phyloP scores from a whole-genome alignment of 2,797 vertebrate species.

The Gallinago solitaria region DNA sequence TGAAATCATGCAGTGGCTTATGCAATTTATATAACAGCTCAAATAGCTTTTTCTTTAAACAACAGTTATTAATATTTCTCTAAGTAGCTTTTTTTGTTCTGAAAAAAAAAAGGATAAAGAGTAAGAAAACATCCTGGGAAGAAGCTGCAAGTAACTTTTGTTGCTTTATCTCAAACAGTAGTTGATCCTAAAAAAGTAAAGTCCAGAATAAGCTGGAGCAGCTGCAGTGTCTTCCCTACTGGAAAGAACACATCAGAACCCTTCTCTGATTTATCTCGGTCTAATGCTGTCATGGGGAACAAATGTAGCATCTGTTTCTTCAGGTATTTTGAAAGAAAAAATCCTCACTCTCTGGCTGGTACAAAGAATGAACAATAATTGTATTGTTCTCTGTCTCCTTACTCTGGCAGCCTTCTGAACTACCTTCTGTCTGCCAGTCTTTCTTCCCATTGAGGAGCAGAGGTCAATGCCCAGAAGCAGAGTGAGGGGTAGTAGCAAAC shows the following conservation, averaged over 20 bases:
- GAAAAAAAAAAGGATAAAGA: background rate
- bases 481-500: background rate
- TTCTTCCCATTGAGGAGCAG: background rate
- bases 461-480: background rate
- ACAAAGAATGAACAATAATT: background rate
- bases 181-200: background rate
- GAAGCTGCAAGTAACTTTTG: background rate
- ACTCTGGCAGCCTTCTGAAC: background rate
- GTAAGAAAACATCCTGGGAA: background rate
- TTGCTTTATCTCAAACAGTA: background rate
- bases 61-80: background rate
- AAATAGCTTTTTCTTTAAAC: background rate
- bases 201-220: background rate
- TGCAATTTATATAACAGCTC: background rate
- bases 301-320: background rate
- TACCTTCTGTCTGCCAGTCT: background rate
- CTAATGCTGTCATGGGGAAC: background rate
- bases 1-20: background rate
- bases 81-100: background rate
- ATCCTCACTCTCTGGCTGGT: background rate
- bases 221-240: background rate
- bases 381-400: background rate
- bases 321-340: background rate
- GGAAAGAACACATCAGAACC: background rate
- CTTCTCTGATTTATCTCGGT: background rate